Percentiles rank a stretch among this genome's conserved stretches.
Conservation (phyloP, 1,140 invertebrate species). For the Orius laevigatus region DNA sequence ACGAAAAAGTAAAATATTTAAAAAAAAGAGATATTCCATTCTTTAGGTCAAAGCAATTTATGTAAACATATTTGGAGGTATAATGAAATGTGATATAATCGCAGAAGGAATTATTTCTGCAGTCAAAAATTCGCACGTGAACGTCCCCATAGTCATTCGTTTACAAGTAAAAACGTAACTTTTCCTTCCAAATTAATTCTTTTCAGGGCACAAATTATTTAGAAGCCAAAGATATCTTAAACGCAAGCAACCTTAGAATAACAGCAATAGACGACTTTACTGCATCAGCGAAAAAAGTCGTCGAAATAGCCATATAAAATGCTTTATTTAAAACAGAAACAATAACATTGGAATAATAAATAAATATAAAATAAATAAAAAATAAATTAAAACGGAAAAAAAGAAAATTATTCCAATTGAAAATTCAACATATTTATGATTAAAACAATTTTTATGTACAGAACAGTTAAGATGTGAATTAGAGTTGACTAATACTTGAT, state of each 20-base stretch:
- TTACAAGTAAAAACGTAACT: slow-evolving; percentile 32
- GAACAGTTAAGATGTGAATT: too few relatives aligned
- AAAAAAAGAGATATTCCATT: slow-evolving; percentile 12
- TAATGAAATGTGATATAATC: slow-evolving; percentile 93
- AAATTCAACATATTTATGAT: too few relatives aligned
- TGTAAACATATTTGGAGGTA: slow-evolving; percentile 97
- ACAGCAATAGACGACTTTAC: slow-evolving; percentile 67
- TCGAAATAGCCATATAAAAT: background rate
- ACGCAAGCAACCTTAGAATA: slow-evolving; percentile 65
- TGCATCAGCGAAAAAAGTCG: slow-evolving; percentile 51
- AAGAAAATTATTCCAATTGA: too few relatives aligned
- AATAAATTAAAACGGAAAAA: too few relatives aligned
- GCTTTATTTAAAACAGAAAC: too few relatives aligned
- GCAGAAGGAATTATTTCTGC: slow-evolving; percentile 87
- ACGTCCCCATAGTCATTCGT: slow-evolving; percentile 78
- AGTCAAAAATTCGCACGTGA: slow-evolving; percentile 57
- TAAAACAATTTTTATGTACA: too few relatives aligned
- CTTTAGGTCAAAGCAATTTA: slow-evolving; percentile 76
- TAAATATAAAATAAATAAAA: too few relatives aligned
- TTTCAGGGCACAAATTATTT: slow-evolving; percentile 49
- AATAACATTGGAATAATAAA: too few relatives aligned
- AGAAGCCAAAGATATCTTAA: slow-evolving; percentile 47
- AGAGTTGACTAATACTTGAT: too few relatives aligned
- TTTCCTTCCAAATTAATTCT: background rate
- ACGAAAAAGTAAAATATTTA: slow-evolving; percentile 19